A percentile compares a stretch with the other conserved stretches of the same genome.
Evolutionary conservation across 2,888 invertebrate genomes (phyloP).

Genomic region (Lordiphosa andalusiaca): DNA sequence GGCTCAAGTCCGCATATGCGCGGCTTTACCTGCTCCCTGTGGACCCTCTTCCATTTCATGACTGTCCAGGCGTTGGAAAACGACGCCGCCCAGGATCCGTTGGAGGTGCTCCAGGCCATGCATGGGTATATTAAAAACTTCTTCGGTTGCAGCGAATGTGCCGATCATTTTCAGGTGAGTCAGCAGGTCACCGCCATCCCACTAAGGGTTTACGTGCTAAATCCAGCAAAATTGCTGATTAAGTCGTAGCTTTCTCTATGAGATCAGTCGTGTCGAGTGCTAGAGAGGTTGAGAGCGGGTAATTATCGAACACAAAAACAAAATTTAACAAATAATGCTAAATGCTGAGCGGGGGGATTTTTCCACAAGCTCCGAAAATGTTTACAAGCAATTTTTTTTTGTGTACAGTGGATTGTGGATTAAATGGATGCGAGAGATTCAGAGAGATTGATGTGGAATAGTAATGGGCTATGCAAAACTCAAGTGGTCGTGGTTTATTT

Average conservation of each 20-base stretch:
- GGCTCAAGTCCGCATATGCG: conserved; percentile 87
- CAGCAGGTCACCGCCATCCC: conserved; percentile 7
- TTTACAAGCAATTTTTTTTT: too few species aligned
- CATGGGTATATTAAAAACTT: conserved; percentile 93
- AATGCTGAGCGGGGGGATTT: conserved; percentile 18
- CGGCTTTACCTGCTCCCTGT: conserved; percentile 96
- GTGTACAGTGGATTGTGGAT: too few species aligned
- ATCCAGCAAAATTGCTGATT: conserved; percentile 27
- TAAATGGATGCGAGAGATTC: too few species aligned
- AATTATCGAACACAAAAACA: background rate
- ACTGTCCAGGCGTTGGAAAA: conserved; percentile 87
- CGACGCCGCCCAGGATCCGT: conserved; percentile 82
- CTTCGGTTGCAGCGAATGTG: conserved; percentile 96
- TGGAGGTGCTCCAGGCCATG: conserved; percentile 89
- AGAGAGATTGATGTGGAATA: too few species aligned
- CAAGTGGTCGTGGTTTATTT: too few species aligned
- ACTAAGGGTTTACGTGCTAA: too few species aligned
- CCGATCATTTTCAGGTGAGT: conserved; percentile 89
- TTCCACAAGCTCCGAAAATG: too few species aligned
- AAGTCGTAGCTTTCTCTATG: conserved; percentile 33
- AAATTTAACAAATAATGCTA: background rate
- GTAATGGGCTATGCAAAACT: too few species aligned
- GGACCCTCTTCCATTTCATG: conserved; percentile 96
- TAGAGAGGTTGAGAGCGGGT: background rate
- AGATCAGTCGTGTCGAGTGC: conserved; percentile 23